Base-by-base conservation (phyloP, 2,797 vertebrate genomes). In the Anniella stebbinsi region DNA sequence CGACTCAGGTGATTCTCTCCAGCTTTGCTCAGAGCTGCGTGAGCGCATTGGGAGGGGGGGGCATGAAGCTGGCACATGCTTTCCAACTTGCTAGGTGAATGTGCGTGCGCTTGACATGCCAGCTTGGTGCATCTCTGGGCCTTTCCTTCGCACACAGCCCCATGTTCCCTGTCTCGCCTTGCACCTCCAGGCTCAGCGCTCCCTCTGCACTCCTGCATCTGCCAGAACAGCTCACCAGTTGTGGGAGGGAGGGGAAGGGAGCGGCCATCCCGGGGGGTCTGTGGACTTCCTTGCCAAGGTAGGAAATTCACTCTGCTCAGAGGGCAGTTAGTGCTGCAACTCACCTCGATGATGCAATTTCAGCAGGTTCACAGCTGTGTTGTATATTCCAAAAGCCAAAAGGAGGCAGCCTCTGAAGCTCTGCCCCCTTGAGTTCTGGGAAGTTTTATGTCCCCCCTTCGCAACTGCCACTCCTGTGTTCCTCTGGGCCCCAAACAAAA, bases 1-100 rank as follows among this genome's bases (percentile, higher is more conserved):
- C 87, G 0, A 0, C 9, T 86, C 94, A 97, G 96, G 96, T 97
- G 95, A 95, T 51, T 75, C 51, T 23, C 11, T 48, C 41, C 0
- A 0, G 75, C 78, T 54, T 36, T 84, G 1, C 87, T 87, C 30
- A n/a, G 93, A 80, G 90, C 84, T 10, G 84, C 57, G 63, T 89
- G 80, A 0, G 36, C 54, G 63, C 1, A 78, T 90, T 80, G 77
- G 81, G 67, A 10, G n/a, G 6, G 70, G 63, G 1, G 73, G 88
- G 21, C 12, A 0, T 0, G 80, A 90, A 67, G 85, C 6, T 17
- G 78, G 13, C 36, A 36, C 0, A 9, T 60, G 51, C 92, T 84
- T 84, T n/a, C 3, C 45, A 81, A 30, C n/a, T n/a, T 9, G 2
- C 0, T 80, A 83, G 78, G 1, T 0, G 2, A 15, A 13, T 0